phyloP scores from a whole-genome alignment of 2,888 invertebrate species.

The Cerastoderma edule region DNA sequence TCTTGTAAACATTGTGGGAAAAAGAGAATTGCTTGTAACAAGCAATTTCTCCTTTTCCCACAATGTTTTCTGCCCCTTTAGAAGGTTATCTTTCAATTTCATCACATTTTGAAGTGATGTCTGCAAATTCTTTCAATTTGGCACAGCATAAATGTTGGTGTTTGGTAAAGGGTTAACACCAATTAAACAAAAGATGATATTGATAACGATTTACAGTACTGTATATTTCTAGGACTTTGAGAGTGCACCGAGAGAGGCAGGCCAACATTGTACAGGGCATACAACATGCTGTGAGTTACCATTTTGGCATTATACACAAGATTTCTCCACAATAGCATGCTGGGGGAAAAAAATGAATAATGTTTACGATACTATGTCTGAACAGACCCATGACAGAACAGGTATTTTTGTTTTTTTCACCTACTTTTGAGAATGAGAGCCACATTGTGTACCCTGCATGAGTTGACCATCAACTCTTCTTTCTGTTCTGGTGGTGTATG shows the following conservation, averaged over 20 bases:
- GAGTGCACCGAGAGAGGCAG: conserved; percentile 31
- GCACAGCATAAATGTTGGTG: background rate
- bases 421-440: too few relatives aligned
- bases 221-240: conserved; percentile 38
- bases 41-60: background rate
- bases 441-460: too few relatives aligned
- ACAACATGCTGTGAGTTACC: background rate
- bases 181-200: too few relatives aligned
- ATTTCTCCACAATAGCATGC: background rate
- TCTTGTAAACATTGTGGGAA: too few relatives aligned
- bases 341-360: background rate
- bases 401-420: background rate
- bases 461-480: too few relatives aligned
- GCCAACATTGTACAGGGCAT: background rate
- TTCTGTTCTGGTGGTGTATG: too few relatives aligned
- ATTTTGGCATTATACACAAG: background rate
- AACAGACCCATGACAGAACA: background rate
- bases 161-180: background rate
- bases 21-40: background rate
- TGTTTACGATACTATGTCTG: background rate
- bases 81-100: background rate
- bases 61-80: background rate
- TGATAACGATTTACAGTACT: background rate
- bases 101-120: background rate
- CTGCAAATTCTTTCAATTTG: background rate